Evolutionary conservation across 2,113 vertebrate genomes (phyloP).

Genomic region (Regulus satrapa): DNA sequence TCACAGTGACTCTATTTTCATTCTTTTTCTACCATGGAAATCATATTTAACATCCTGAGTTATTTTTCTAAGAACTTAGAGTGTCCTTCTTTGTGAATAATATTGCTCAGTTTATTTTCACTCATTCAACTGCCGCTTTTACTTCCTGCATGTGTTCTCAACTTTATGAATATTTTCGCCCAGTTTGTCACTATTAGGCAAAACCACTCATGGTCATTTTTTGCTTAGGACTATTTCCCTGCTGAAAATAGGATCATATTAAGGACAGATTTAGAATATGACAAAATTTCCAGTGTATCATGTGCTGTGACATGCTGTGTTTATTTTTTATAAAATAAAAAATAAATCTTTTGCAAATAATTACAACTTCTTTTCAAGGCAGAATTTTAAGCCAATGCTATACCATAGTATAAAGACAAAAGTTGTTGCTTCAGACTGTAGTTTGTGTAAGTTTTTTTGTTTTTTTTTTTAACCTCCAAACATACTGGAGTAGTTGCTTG

Average conservation of each 20-base stretch:
- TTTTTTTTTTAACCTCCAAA: not conserved
- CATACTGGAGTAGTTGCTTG: not conserved
- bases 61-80: not conserved
- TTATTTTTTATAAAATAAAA: not conserved
- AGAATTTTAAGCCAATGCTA: not conserved
- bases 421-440: not conserved
- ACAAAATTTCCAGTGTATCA: not conserved
- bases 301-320: not conserved
- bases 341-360: not conserved
- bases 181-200: not conserved
- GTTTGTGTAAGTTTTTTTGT: no score
- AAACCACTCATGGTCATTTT: not conserved
- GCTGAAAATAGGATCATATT: not conserved
- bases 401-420: not conserved
- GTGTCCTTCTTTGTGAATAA: not conserved
- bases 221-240: not conserved
- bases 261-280: not conserved
- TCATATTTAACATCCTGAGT: not conserved
- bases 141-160: not conserved
- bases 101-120: not conserved
- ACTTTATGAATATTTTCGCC: not conserved
- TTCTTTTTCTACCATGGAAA: not conserved
- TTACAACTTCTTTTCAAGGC: not conserved
- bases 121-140: not conserved
- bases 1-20: not conserved